Percentiles rank a stretch among this genome's conserved stretches.
phyloP scores from a whole-genome alignment of 1,140 invertebrate species.

The Cecropterus lyciades region DNA sequence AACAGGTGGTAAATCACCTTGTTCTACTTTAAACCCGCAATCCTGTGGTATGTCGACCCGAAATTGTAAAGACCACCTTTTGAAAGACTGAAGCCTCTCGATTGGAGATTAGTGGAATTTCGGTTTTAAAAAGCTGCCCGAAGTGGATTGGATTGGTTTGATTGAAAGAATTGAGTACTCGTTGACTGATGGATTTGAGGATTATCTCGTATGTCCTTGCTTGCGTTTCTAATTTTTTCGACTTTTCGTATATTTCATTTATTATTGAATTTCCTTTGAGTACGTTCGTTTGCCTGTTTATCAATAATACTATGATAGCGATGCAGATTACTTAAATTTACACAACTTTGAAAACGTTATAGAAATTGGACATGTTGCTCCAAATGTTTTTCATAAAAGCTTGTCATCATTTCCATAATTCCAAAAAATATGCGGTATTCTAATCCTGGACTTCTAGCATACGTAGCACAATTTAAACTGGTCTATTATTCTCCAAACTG shows the following conservation, averaged over 20 bases:
- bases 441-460: too few species aligned
- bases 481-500: too few species aligned
- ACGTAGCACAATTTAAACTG: too few species aligned
- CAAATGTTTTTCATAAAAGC: too few species aligned
- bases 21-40: constrained; percentile 40
- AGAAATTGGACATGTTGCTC: too few species aligned
- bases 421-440: too few species aligned
- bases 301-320: too few species aligned
- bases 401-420: too few species aligned
- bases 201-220: background rate
- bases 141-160: constrained; percentile 17
- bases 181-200: constrained; percentile 11
- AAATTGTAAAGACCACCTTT: constrained; percentile 25
- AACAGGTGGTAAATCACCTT: constrained; percentile 35
- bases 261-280: too few species aligned
- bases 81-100: constrained; percentile 11
- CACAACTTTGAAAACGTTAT: too few species aligned
- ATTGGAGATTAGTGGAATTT: constrained; percentile 24
- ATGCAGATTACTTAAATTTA: too few species aligned
- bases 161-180: constrained; percentile 6
- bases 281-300: too few species aligned
- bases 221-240: background rate
- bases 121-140: constrained; percentile 15
- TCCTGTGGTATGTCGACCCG: constrained; percentile 22
- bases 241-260: background rate